Evolutionary conservation across 2,113 vertebrate species (phyloP).

Genomic region (Nibea albiflora): DNA sequence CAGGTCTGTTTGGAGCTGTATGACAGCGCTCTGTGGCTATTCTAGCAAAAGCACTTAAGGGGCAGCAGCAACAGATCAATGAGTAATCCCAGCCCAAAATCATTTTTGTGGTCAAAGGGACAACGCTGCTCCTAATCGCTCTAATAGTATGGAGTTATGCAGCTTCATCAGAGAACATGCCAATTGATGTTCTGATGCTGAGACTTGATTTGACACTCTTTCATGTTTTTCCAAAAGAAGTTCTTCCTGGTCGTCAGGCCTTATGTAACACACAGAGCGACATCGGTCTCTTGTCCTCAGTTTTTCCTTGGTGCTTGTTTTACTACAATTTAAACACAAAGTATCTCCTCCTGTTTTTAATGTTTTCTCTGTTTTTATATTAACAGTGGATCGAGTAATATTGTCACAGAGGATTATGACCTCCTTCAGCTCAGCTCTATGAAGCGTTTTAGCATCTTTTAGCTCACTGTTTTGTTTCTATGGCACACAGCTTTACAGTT

Average conservation of each 20-base stretch:
- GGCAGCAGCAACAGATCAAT: slow-evolving; percentile 51
- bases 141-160: slow-evolving; percentile 7
- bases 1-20: slow-evolving; percentile 41
- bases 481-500: too few species aligned
- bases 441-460: not conserved
- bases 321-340: not conserved
- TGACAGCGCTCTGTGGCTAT: slow-evolving; percentile 32
- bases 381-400: not conserved
- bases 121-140: slow-evolving; percentile 9
- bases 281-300: not conserved
- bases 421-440: not conserved
- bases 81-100: slow-evolving; percentile 20
- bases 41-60: slow-evolving; percentile 39
- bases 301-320: slow-evolving; percentile 7
- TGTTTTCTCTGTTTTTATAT: not conserved
- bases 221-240: not conserved
- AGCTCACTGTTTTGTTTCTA: too few species aligned
- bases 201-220: not conserved
- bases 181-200: not conserved
- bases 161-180: not conserved
- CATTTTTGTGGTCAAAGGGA: slow-evolving; percentile 31
- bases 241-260: not conserved
- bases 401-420: not conserved
- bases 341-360: not conserved
- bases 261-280: not conserved